phyloP scores from a whole-genome alignment of 2,888 invertebrate genomes.

The Cantharis rustica region DNA sequence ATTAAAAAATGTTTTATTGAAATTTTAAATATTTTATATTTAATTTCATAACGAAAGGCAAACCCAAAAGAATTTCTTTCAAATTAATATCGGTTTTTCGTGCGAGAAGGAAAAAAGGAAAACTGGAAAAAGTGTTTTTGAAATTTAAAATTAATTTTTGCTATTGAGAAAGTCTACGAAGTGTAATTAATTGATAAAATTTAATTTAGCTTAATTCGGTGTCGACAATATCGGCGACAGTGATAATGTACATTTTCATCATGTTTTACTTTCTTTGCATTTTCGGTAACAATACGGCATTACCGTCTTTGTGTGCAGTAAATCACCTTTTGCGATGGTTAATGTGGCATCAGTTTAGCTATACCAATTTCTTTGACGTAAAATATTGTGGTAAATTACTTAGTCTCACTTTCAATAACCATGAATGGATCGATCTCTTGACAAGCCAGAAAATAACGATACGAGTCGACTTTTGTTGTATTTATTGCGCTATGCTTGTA shows the following conservation, averaged over 20 bases:
- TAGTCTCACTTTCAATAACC: background rate
- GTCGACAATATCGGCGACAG: background rate
- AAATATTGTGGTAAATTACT: background rate
- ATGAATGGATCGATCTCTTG: background rate
- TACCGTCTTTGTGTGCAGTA: background rate
- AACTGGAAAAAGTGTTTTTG: too few species aligned
- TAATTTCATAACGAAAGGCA: too few species aligned
- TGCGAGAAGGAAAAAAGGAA: too few species aligned
- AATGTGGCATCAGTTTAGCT: background rate
- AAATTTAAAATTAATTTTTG: too few species aligned
- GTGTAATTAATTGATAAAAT: background rate
- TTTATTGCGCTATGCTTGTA: background rate
- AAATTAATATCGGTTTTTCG: too few species aligned
- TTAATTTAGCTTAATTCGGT: background rate
- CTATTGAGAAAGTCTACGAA: background rate
- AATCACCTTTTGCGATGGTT: background rate
- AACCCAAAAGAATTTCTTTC: too few species aligned
- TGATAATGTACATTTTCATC: background rate
- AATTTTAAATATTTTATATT: too few species aligned
- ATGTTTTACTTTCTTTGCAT: background rate
- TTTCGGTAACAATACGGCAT: background rate
- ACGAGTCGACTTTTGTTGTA: background rate
- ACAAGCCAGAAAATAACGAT: background rate
- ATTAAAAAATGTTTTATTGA: too few species aligned
- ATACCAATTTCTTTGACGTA: background rate